Percentiles rank a stretch among this genome's conserved stretches.
These are phyloP conservation scores for Conus canariensis DNA, from an alignment of 2,888 invertebrate genomes.

Conservation along the genomic window DNA sequence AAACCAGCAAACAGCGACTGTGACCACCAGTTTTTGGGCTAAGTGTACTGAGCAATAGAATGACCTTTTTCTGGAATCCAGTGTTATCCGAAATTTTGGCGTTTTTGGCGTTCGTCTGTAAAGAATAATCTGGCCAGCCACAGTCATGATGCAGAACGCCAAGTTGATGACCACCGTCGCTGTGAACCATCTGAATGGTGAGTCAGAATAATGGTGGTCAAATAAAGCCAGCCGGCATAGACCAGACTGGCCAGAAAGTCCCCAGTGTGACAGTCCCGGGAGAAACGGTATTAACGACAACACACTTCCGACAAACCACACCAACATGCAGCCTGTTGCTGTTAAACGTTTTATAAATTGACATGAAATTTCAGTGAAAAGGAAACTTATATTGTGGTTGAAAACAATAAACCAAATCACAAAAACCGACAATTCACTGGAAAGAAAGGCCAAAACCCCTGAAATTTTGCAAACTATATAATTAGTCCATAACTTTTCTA, in stretches of 20 bases:
- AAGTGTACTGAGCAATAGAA: not conserved
- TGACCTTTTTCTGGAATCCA: not conserved
- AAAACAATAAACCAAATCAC: too few relatives aligned
- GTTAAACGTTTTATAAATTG: not conserved
- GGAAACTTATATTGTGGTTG: too few relatives aligned
- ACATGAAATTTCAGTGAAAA: too few relatives aligned
- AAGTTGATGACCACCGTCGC: not conserved
- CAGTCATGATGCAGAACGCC: not conserved
- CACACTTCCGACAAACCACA: not conserved
- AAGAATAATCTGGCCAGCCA: not conserved
- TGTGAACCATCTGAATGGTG: not conserved
- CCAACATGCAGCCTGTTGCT: not conserved
- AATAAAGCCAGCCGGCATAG: not conserved
- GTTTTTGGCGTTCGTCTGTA: not conserved
- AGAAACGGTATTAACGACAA: not conserved
- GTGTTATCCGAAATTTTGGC: not conserved
- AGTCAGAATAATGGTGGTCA: not conserved
- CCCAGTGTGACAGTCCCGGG: not conserved
- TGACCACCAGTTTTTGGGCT: not conserved
- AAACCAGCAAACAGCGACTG: not conserved
- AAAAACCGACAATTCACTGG: too few relatives aligned
- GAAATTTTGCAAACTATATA: too few relatives aligned
- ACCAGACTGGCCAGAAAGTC: not conserved
- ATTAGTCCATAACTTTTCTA: too few relatives aligned
- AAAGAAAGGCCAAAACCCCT: too few relatives aligned